Evolutionary conservation across 2,888 invertebrate species (phyloP).

Genomic region (Mylabris sibirica): DNA sequence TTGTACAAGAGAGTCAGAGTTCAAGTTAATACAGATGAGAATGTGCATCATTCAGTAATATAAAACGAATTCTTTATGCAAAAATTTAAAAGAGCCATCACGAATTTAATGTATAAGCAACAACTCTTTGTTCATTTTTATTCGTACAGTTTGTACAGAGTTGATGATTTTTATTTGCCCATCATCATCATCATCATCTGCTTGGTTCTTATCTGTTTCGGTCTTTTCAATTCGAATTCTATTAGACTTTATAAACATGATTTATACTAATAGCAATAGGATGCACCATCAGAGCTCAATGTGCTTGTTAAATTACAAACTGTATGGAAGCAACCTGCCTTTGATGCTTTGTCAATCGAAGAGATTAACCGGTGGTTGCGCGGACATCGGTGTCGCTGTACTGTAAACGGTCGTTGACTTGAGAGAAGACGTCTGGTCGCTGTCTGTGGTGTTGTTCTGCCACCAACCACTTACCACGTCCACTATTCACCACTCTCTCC

Average conservation of each 20-base stretch:
- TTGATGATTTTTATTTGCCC: constrained; percentile 8
- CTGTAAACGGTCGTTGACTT: constrained; percentile 37
- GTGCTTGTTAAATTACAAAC: constrained; percentile 14
- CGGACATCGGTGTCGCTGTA: constrained; percentile 36
- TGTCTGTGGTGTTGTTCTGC: constrained; percentile 30
- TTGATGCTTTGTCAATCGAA: constrained; percentile 36
- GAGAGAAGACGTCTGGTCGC: constrained; percentile 34
- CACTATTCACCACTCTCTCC: constrained; percentile 26
- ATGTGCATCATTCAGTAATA: background rate
- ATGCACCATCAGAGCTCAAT: constrained; percentile 10
- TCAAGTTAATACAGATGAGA: constrained; percentile 5
- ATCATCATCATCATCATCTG: background rate
- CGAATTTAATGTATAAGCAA: background rate
- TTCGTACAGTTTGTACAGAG: background rate
- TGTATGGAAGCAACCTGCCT: constrained; percentile 30
- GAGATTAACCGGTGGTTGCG: constrained; percentile 35
- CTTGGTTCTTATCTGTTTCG: background rate
- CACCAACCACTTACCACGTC: constrained; percentile 31
- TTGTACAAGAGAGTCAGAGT: background rate
- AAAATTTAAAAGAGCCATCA: background rate
- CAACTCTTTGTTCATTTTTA: constrained; percentile 11
- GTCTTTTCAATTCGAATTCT: background rate
- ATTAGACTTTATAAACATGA: constrained; percentile 7
- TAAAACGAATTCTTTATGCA: constrained; percentile 1
- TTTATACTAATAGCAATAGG: constrained; percentile 10